Evolutionary conservation across 2,888 invertebrate genomes (phyloP).

Genomic region (Parapristionchus giblindavisi): DNA sequence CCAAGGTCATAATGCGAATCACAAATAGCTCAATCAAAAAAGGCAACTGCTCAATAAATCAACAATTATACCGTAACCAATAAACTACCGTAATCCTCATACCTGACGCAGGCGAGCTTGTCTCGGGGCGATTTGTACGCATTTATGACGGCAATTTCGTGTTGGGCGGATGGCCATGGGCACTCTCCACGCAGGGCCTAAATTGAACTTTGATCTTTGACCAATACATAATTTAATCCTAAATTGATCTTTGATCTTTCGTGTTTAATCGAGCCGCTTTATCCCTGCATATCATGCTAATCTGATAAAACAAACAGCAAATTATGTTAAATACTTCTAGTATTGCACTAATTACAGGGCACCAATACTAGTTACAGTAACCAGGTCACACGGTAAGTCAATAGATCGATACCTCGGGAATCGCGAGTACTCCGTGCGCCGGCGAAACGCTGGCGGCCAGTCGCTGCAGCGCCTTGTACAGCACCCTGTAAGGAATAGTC

Average conservation of each 20-base stretch:
- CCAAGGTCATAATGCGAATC: too few species aligned
- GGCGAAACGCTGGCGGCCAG: conserved; percentile 81
- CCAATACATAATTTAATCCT: background rate
- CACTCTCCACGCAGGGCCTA: conserved; percentile 85
- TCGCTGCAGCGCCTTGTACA: conserved; percentile 87
- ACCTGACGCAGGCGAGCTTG: conserved; percentile 55
- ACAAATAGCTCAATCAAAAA: too few species aligned
- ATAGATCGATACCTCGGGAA: conserved; percentile 83
- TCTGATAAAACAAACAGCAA: too few species aligned
- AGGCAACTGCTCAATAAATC: too few species aligned
- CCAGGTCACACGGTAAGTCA: too few species aligned
- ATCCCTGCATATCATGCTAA: too few species aligned
- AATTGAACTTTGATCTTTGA: too few species aligned
- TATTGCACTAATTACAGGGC: too few species aligned
- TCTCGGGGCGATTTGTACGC: conserved; percentile 78
- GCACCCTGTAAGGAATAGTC: conserved; percentile 78
- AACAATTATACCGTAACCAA: background rate
- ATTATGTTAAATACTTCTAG: too few species aligned
- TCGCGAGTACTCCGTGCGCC: conserved; percentile 82
- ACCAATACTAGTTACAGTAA: too few species aligned
- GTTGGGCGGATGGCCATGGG: conserved; percentile 94
- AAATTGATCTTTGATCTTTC: too few species aligned
- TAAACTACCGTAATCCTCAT: background rate
- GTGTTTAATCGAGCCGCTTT: too few species aligned
- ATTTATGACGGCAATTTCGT: conserved; percentile 85